A percentile compares a stretch with the other conserved stretches of the same genome.
phyloP scores from a whole-genome alignment of 2,797 vertebrate genomes.

The Leuciscus waleckii region DNA sequence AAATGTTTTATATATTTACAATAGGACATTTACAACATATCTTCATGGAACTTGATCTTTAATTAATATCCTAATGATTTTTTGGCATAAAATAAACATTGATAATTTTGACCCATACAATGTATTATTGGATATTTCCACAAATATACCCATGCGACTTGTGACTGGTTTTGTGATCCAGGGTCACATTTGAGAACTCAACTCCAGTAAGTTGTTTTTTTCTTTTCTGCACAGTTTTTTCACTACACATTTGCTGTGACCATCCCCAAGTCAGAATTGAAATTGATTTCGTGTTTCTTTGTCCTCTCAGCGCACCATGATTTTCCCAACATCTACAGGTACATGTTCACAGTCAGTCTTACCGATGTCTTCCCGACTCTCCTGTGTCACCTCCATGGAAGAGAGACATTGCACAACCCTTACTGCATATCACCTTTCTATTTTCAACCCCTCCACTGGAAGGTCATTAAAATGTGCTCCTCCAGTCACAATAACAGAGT shows the following conservation, averaged over 20 bases:
- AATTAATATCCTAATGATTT: too few relatives aligned
- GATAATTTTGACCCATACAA: too few relatives aligned
- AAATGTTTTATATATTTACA: too few relatives aligned
- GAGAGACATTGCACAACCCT: not conserved
- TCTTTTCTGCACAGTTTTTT: too few relatives aligned
- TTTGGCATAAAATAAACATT: too few relatives aligned
- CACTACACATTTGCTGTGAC: not conserved
- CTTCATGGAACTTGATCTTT: too few relatives aligned
- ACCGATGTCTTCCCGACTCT: not conserved
- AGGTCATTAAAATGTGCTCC: constrained; percentile 37
- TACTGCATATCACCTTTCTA: constrained; percentile 38
- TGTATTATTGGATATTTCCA: too few relatives aligned
- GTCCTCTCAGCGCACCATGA: not conserved
- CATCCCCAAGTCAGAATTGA: not conserved
- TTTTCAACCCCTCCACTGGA: constrained; percentile 21
- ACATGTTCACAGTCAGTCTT: not conserved
- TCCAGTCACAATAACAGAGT: constrained; percentile 38
- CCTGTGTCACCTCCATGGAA: not conserved
- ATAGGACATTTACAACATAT: too few relatives aligned
- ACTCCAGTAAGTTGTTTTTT: not conserved
- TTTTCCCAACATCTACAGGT: not conserved
- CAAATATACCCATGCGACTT: too few relatives aligned
- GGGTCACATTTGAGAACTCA: not conserved
- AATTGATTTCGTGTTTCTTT: not conserved
- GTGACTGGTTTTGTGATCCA: too few relatives aligned